A percentile compares a stretch with the other conserved stretches of the same genome.
Conservation (phyloP, 2,797 vertebrate species). For the Spheniscus humboldti region DNA sequence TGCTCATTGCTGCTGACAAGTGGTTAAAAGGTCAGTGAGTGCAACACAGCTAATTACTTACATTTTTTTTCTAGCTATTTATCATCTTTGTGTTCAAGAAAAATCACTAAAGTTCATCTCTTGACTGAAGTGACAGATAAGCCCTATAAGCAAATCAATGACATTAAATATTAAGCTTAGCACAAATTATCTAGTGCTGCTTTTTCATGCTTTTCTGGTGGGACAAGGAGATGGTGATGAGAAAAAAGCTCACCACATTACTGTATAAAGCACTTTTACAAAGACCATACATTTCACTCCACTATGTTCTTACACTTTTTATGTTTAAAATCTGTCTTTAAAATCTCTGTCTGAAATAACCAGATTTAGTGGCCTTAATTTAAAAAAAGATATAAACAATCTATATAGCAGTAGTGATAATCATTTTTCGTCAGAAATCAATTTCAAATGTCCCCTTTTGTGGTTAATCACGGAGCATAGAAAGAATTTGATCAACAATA, state of each 20-base stretch:
- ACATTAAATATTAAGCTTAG: neutral
- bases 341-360: neutral
- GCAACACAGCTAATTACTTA: neutral
- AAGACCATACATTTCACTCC: neutral
- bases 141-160: neutral
- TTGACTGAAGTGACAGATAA: neutral
- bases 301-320: neutral
- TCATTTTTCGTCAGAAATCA: neutral
- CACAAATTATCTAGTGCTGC: neutral
- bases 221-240: neutral
- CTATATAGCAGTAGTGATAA: neutral
- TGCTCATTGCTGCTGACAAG: constrained; percentile 86
- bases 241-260: neutral
- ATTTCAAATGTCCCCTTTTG: neutral
- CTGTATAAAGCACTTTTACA: neutral
- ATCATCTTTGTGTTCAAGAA: neutral
- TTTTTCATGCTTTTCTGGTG: neutral
- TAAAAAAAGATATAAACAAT: neutral
- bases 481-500: neutral
- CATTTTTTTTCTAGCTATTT: neutral
- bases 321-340: neutral
- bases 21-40: constrained; percentile 87
- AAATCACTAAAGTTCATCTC: neutral
- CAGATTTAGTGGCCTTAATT: neutral
- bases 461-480: neutral